These are phyloP conservation scores for Monopterus albus DNA, from an alignment of 2,113 vertebrate genomes.

Conservation along the genomic window DNA sequence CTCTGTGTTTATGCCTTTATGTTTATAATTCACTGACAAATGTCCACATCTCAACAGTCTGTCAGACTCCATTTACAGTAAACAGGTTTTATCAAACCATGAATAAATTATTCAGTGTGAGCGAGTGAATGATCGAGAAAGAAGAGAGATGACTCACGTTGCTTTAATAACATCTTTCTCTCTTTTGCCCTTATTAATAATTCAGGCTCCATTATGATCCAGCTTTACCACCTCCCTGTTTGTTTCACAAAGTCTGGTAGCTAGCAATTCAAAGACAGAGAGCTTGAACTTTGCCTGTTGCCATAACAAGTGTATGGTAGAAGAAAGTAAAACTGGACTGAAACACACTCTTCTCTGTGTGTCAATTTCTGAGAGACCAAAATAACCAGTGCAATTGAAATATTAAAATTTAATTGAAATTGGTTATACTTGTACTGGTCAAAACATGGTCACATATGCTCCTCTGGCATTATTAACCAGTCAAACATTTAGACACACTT, in stretches of 20 bases:
- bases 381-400: conserved; percentile 1
- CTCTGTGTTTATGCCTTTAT: conserved; percentile 40
- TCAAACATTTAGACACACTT: no score
- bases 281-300: no score
- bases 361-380: no score
- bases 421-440: conserved; percentile 3
- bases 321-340: no score
- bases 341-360: no score
- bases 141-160: conserved; percentile 38
- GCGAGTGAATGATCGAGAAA: conserved; percentile 40
- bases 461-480: not conserved
- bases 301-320: no score
- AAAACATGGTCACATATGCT: conserved; percentile 14
- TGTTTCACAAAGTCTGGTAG: conserved; percentile 43
- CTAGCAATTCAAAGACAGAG: no score
- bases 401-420: conserved; percentile 40
- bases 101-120: conserved; percentile 66
- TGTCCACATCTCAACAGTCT: conserved; percentile 34
- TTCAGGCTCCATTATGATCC: conserved; percentile 66
- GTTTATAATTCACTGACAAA: conserved; percentile 40
- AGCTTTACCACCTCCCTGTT: conserved; percentile 47
- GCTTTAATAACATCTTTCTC: conserved; percentile 64
- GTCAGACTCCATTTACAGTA: conserved; percentile 54
- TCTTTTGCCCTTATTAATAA: conserved; percentile 65
- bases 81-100: conserved; percentile 50